These are phyloP conservation scores for honey bee (Apis mellifera) DNA, from an alignment of 1,140 invertebrate species.

Conservation along the genomic window DNA sequence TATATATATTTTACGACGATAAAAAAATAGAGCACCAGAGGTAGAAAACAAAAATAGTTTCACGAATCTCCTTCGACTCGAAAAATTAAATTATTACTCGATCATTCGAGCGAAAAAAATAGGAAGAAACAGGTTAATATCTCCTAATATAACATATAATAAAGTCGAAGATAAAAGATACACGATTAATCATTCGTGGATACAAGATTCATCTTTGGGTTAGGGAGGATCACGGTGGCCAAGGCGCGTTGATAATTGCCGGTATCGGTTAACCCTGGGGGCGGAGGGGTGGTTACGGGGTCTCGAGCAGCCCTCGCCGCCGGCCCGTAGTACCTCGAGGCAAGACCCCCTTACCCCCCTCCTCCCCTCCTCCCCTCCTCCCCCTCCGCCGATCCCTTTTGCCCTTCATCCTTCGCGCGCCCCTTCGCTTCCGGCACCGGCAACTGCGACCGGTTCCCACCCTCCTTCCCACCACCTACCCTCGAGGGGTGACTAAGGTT, in stretches of 20 bases:
- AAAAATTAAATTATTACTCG: too few species aligned
- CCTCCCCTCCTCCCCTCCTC: conserved; percentile 39
- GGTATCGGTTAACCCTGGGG: conserved; percentile 81
- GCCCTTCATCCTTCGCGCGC: conserved; percentile 76
- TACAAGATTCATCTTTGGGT: background rate
- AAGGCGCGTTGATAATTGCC: conserved; percentile 81
- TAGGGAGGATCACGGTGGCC: conserved; percentile 59
- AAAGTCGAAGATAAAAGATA: background rate
- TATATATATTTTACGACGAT: too few species aligned
- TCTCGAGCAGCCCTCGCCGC: conserved; percentile 54
- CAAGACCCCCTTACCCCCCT: too few species aligned
- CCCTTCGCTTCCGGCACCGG: conserved; percentile 77
- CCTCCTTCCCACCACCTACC: conserved; percentile 56
- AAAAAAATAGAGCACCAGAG: too few species aligned
- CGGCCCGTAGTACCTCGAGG: background rate
- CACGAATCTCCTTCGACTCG: too few species aligned
- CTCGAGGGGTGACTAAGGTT: conserved; percentile 64
- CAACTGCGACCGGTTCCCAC: conserved; percentile 63
- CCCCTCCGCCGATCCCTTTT: conserved; percentile 71
- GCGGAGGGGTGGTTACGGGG: conserved; percentile 62
- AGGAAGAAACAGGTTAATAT: too few species aligned
- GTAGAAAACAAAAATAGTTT: too few species aligned
- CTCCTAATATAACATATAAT: background rate
- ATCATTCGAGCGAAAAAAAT: too few species aligned
- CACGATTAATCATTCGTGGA: background rate